Evolutionary conservation across 2,888 invertebrate genomes (phyloP).

Genomic region (Diadromus collaris): DNA sequence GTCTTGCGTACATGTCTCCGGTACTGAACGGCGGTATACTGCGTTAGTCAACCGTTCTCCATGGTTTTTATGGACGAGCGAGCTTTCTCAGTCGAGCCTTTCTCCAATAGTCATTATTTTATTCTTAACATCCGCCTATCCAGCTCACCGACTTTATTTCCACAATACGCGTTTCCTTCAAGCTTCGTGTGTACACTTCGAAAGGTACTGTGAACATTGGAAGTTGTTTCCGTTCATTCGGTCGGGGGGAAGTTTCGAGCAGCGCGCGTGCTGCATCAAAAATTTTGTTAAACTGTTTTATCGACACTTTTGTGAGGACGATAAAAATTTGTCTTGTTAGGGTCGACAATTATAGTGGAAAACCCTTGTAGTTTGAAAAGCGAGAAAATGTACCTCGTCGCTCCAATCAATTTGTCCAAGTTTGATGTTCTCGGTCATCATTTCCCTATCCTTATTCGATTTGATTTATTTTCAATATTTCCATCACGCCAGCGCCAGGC

Average conservation of each 20-base stretch:
- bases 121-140: constrained; percentile 26
- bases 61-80: constrained; percentile 14
- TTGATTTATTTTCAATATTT: constrained; percentile 35
- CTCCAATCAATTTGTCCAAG: constrained; percentile 8
- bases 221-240: constrained; percentile 25
- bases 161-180: not conserved
- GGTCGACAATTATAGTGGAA: constrained; percentile 5
- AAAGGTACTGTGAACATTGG: constrained; percentile 16
- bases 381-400: not conserved
- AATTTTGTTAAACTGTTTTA: constrained; percentile 32
- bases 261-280: constrained; percentile 1
- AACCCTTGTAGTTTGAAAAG: not conserved
- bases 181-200: not conserved
- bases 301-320: not conserved
- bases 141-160: not conserved
- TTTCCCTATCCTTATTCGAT: not conserved
- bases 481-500: constrained; percentile 2
- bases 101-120: constrained; percentile 47
- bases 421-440: not conserved
- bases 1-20: constrained; percentile 30
- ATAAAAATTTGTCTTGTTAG: constrained; percentile 12
- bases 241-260: constrained; percentile 30
- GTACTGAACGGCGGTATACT: constrained; percentile 7
- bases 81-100: constrained; percentile 39
- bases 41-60: constrained; percentile 1